Base-by-base conservation (phyloP, 1,140 invertebrate species). In the Brachionus plicatilis region DNA sequence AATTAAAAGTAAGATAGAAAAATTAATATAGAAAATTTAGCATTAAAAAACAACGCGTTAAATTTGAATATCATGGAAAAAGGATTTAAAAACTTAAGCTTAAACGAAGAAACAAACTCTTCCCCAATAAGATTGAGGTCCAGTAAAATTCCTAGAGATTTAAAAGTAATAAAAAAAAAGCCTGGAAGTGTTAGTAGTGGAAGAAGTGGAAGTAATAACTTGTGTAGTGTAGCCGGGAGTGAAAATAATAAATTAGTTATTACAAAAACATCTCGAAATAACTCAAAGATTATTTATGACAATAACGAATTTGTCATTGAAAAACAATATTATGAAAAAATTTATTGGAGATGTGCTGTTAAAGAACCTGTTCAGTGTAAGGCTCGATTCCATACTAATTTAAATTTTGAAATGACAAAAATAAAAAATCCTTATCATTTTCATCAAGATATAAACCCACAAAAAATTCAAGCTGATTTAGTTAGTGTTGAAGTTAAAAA, bases 321-420 rank as follows among this genome's bases (percentile, higher is more conserved):
- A 65, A 65, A 65, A 17, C 56, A 17, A 65, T 65, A 17, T 27
- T n/a, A 65, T 20, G n/a, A 65, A 17, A 65, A 65, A 65, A 65
- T 65, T 20, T 65, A 20, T 65, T 65, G 56, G 56, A 65, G 24
- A 65, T 65, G 56, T 65, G 56, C 56, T 7, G 56, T 65, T 65
- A n/a, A 17, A 8, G 56, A 65, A 47, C 2, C 45, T 47, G 7
- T 47, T 47, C 45, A 47, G 2, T 47, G 45, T 47, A 3, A 47
- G 7, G 45, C n/a, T n/a, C n/a, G n/a, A 47, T 47, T 47, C 24
- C 56, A 65, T 27, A 65, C 56, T 65, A 65, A 65, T 27, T 65
- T 65, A 27, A 65, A 65, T 65, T 65, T 65, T 65, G n/a, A 65
- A 65, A 65, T n/a, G 12, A 65, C n/a, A 65, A 65, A 65, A 65